Base-by-base conservation (phyloP, 2,113 vertebrate species). In the Leptocoma aspasia region DNA sequence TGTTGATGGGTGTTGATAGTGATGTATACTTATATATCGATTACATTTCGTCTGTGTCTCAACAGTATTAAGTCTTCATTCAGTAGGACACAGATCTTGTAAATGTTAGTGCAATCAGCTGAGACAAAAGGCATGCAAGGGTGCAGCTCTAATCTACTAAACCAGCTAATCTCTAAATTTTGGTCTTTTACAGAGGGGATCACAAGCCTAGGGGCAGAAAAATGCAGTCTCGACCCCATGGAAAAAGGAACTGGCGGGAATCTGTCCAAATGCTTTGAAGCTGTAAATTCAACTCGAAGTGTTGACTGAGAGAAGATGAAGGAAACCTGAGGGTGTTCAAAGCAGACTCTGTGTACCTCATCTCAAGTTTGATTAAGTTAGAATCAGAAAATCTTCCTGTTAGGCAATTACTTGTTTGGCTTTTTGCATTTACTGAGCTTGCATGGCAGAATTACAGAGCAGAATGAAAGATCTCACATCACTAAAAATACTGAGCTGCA, bases 181-280 rank as follows among this genome's bases (percentile, higher is more conserved):
- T 9, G 15, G 28, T 68, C 9, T 3, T 49, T 66, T 39, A 5
- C 0, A 42, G 39, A 10, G 11, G 22, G 69, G 42, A 47, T 6
- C 1, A 1, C 2, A 35, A 70, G 12, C 30, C 26, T 26, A 13
- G 26, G 31, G 35, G 7, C 1, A 2, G 9, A 69, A 14, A 73
- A 88, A 35, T 3, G n/a, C 30, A 61, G 26, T 15, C 37, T 37
- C 6, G 5, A n/a, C 20, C 24, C 5, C 39, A 39, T 2, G 1
- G 20, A 13, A 60, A 68, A 42, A 65, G 10, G 16, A 89, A 23
- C 9, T 14, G 45, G 9, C 7, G 1, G 1, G 68, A 82, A 72
- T 53, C 10, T 65, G 37, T 39, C n/a, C 66, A 39, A 45, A 33
- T 7, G 4, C n/a, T 42, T 41, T 45, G 50, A 76, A 91, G 49